These are phyloP conservation scores for Drosophila auraria DNA, from an alignment of 1,140 invertebrate genomes.

Conservation along the genomic window DNA sequence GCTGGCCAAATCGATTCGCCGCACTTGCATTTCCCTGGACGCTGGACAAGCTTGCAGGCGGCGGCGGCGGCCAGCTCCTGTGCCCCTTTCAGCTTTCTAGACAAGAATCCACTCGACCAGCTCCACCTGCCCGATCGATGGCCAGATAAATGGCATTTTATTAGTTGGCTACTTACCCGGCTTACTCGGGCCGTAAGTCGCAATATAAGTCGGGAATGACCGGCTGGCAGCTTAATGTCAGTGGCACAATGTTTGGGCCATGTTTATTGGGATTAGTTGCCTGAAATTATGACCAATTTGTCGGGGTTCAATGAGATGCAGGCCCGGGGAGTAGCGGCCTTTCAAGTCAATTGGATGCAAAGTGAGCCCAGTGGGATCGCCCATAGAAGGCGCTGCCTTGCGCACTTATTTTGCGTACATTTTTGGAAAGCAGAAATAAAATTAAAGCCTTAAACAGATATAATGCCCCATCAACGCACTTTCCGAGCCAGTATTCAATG, in stretches of 20 bases:
- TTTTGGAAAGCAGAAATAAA: slow-evolving; percentile 74
- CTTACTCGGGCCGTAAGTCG: slow-evolving; percentile 43
- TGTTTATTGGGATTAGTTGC: slow-evolving; percentile 84
- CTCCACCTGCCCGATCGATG: slow-evolving; percentile 68
- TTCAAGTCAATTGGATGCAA: slow-evolving; percentile 82
- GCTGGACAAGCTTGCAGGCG: slow-evolving; percentile 15
- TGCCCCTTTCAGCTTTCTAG: slow-evolving; percentile 5
- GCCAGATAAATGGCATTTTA: slow-evolving; percentile 79
- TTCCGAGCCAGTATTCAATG: slow-evolving; percentile 66
- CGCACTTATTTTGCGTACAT: slow-evolving; percentile 80
- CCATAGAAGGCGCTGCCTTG: slow-evolving; percentile 68
- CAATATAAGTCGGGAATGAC: slow-evolving; percentile 18
- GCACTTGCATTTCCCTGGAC: slow-evolving; percentile 42
- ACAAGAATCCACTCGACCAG: background rate
- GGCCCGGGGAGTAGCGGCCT: slow-evolving; percentile 22
- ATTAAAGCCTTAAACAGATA: slow-evolving; percentile 84
- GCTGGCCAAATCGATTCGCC: slow-evolving; percentile 64
- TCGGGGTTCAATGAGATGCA: slow-evolving; percentile 78
- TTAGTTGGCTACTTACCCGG: slow-evolving; percentile 63
- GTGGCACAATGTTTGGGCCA: slow-evolving; percentile 79
- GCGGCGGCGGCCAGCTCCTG: background rate
- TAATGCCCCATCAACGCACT: slow-evolving; percentile 72
- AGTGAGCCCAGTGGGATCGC: slow-evolving; percentile 36
- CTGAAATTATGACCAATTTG: slow-evolving; percentile 84
- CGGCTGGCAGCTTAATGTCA: slow-evolving; percentile 78